Evolutionary conservation across 1,140 invertebrate genomes (phyloP), one percentile per base, ranked within the genome.

Genomic region (Lepidurus couesii): DNA sequence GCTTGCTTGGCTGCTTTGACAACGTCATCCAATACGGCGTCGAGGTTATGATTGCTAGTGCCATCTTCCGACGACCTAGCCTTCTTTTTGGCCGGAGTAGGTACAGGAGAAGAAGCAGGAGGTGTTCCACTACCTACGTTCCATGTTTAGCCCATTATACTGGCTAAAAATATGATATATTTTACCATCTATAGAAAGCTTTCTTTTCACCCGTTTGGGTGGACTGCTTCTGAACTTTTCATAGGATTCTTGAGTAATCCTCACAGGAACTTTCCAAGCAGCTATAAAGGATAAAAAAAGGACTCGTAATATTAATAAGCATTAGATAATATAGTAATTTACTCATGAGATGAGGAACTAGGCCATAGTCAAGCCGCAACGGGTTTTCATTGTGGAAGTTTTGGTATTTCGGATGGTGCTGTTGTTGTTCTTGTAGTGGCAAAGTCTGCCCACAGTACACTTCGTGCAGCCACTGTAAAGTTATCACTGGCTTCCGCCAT

Each of bases 381-480:
- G 93, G 93, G 84, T 91, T 89, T 1, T 89, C 89, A 24, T 92
- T 83, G 81, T 90, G 92, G 83, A 93, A 96, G 80, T 95, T 92
- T 82, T 96, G 93, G 84, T 97, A 98, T 82, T 95, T 95, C 1
- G 89, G 89, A 83, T 90, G 91, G 81, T 94, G 93, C 76, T 89
- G 91, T 86, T 91, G 93, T 83, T 93, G 90, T 65, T 65, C 53
- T 65, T 65, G 53, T 1, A 96, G 85, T 6, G 91, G 92, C 81
- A 89, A 91, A 84, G 92, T 90, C 84, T 96, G 93, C 1, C 96
- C 97, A 79, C 98, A 91, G 81, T 98, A 87, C 53, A 98, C 88
- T 85, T 98, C 96, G 77, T 93, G 95, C 73, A 99, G 86, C 96
- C 97, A 98, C 80, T 93, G 91, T 8, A 93, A 91, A 85, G 96